Conservation (phyloP, 1,140 invertebrate species). For the Harpegnathos saltator region DNA sequence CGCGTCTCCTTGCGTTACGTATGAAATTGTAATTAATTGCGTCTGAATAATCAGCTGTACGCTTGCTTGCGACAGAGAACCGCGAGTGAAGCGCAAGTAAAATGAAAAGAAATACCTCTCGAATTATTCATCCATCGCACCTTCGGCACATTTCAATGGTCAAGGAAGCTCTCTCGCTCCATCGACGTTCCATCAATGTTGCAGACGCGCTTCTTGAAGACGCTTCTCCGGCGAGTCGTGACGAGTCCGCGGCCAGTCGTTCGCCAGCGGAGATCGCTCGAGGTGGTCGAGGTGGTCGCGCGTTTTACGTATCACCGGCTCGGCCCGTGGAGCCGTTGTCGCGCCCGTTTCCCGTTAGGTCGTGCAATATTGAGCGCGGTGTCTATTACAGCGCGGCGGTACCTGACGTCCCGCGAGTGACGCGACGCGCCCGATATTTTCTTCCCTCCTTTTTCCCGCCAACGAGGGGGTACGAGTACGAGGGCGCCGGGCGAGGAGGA, state of each 20-base stretch:
- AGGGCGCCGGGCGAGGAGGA: slow-evolving; percentile 6
- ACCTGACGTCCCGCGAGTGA: slow-evolving; percentile 43
- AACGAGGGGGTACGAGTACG: slow-evolving; percentile 34
- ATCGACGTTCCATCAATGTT: too few species aligned
- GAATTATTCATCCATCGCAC: too few species aligned
- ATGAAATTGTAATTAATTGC: too few species aligned
- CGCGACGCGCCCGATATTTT: slow-evolving; percentile 51
- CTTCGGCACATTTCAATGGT: too few species aligned
- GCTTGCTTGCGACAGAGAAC: too few species aligned
- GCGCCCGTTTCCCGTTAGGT: not conserved
- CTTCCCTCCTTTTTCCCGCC: slow-evolving; percentile 50
- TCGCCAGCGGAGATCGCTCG: not conserved
- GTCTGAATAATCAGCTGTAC: too few species aligned
- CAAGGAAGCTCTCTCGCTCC: too few species aligned
- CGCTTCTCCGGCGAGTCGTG: too few species aligned
- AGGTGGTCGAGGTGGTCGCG: not conserved
- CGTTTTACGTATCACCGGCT: not conserved
- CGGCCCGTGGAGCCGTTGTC: not conserved
- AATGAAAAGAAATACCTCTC: too few species aligned
- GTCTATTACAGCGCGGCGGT: slow-evolving; percentile 41
- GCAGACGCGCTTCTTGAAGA: too few species aligned
- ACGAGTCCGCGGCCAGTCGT: slow-evolving; percentile 1
- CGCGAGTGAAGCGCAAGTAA: too few species aligned
- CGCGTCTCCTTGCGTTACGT: too few species aligned
- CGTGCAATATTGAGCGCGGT: slow-evolving; percentile 36